Evolutionary conservation across 1,140 invertebrate genomes (phyloP).

Genomic region (Drosophila sucinea): DNA sequence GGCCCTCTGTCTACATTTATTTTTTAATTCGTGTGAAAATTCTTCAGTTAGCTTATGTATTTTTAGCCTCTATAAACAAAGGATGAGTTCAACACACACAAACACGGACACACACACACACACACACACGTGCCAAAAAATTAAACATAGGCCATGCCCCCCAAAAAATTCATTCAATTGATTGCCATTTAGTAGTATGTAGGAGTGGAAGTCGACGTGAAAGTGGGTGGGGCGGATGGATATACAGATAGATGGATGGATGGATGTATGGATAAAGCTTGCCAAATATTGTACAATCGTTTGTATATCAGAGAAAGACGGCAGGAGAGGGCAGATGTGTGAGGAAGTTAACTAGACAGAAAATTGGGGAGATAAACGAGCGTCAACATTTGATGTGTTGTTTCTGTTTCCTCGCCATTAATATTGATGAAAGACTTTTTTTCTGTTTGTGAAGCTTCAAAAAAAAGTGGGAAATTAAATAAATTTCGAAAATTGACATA

Average conservation of each 20-base stretch:
- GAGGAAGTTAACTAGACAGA: constrained; percentile 14
- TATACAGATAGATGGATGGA: neutral
- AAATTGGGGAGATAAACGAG: constrained; percentile 31
- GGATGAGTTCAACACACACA: constrained; percentile 5
- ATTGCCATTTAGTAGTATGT: constrained; percentile 21
- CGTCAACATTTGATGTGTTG: constrained; percentile 28
- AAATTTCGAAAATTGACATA: neutral
- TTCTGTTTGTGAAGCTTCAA: neutral
- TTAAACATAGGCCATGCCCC: constrained; percentile 11
- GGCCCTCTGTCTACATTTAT: neutral
- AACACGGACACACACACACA: constrained; percentile 6
- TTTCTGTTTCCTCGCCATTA: constrained; percentile 31
- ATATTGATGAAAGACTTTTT: constrained; percentile 26
- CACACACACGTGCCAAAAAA: constrained; percentile 12
- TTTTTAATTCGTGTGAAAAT: constrained; percentile 44
- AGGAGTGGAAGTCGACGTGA: constrained; percentile 1
- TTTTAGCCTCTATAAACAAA: constrained; percentile 31
- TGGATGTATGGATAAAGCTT: constrained; percentile 8
- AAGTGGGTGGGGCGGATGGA: neutral
- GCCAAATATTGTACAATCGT: constrained; percentile 21
- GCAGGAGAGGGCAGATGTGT: neutral
- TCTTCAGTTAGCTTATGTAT: constrained; percentile 15
- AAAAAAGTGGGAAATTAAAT: neutral
- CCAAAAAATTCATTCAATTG: constrained; percentile 23
- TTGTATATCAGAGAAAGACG: neutral